Evolutionary conservation across 2,113 vertebrate genomes (phyloP).

Genomic region (Desmodus rotundus): DNA sequence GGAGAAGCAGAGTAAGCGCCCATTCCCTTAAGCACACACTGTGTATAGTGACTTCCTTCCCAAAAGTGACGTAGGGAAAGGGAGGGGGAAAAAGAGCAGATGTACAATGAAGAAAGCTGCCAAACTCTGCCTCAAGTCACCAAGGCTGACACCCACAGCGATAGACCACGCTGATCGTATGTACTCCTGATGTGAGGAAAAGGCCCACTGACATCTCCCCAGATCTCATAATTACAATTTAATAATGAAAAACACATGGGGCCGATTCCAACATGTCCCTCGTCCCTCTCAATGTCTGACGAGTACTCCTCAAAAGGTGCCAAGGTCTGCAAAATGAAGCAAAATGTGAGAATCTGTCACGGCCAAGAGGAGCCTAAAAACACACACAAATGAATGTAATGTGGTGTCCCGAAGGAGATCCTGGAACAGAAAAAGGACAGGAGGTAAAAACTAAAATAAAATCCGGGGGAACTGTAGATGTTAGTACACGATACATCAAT

Average conservation of each 20-base stretch:
- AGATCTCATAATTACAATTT: background rate
- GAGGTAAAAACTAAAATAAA: background rate
- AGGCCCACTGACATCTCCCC: background rate
- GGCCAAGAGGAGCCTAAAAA: background rate
- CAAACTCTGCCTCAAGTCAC: background rate
- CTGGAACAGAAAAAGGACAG: background rate
- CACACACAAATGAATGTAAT: background rate
- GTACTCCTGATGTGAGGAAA: background rate
- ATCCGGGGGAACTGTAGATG: background rate
- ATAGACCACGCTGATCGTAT: background rate
- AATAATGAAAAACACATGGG: background rate
- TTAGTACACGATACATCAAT: background rate
- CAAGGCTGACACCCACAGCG: background rate
- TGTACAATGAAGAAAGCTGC: background rate
- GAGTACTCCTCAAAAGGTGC: background rate
- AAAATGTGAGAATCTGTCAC: background rate
- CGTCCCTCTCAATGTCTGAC: background rate
- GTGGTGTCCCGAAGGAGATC: background rate
- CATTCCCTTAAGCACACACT: background rate
- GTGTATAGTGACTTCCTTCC: background rate
- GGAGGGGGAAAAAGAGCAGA: background rate
- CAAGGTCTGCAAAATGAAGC: background rate
- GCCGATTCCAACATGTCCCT: background rate
- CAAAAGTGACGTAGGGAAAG: background rate
- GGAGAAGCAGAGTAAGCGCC: background rate